Evolutionary conservation across 2,888 invertebrate genomes (phyloP), one percentile per base, ranked within the genome.

Genomic region (Hemicrepidius hirtus): DNA sequence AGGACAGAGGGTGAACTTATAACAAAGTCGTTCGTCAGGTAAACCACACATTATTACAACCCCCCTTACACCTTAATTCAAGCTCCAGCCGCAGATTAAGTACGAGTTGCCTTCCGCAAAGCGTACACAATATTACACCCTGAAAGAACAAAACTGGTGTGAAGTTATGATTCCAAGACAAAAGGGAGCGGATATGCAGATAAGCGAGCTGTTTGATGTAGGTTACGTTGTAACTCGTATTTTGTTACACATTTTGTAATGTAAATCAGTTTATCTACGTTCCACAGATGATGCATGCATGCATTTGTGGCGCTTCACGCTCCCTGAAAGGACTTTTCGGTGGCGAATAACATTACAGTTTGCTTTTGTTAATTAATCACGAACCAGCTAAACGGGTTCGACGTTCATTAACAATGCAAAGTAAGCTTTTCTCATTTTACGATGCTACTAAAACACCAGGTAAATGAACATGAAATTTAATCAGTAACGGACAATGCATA

Each of bases 191-290:
- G 37, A 32, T 66, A 66, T 66, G 55, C 41, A 41, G 66, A 66
- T 66, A 66, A 66, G 55, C 55, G 35, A 53, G 50, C 21, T 16
- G 18, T 66, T 41, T 57, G 55, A 66, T 66, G 57, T 66, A 55
- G 50, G 66, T 41, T 57, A 57, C 24, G 12, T 32, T 41, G 16
- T 20, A 50, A 50, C 50, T 50, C 20, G 18, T 50, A 66, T 66
- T 64, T 66, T 66, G 53, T 53, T 66, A 55, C 41, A 57, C 57
- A 44, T 66, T 65, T 66, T 66, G 66, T n/a, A 57, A 53, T 65
- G 53, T 37, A 65, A 65, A 65, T 65, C 64, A 24, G 53, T 37
- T 65, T 65, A 65, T 65, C 37, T 50, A 40, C 20, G 53, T 3
- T 21, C 18, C 20, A 21, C 32, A 46, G 41, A 46, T 46, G 64